Base-by-base conservation (phyloP, 2,113 vertebrate species). In the Coreoperca whiteheadi region DNA sequence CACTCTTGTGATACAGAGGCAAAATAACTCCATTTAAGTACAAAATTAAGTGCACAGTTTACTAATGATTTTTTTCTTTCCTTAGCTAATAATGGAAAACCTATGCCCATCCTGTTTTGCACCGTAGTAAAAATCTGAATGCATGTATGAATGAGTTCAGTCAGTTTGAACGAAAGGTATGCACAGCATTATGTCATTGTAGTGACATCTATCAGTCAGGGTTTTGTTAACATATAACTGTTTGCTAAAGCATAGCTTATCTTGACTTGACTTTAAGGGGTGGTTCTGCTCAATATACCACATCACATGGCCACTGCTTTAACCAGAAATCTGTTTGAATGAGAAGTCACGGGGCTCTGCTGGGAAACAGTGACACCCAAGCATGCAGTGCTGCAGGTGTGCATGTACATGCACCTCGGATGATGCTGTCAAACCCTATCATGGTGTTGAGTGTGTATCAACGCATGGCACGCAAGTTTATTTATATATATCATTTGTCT, bases 381-480 rank as follows among this genome's bases (percentile, higher is more conserved):
- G n/a, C 70, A 60, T 71, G 74, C 77, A 67, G 30, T 50, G 16
- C 65, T 63, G 72, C 82, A 87, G 68, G 79, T 81, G 83, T 71
- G 59, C 37, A 50, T 21, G 67, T 43, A 39, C 71, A 15, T 21
- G 69, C 56, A 70, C 54, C 34, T 43, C 48, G 43, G 81, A 74
- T 86, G 80, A 91, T 48, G 32, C 46, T 57, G 79, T 88, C 80
- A 87, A 77, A 57, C 75, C 41, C 81, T 41, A 61, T 85, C 78
- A 88, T 81, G 37, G 64, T 87, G 79, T 88, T 85, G 81, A 81
- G 66, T 81, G 83, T 64, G 60, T 28, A 67, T 51, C 46, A 15
- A 83, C 12, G n/a, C 78, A 80, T 91, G 88, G 90, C 92, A 92
- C 87, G 87, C 90, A 92, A 61, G 88, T 93, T 94, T 92, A 93